phyloP scores from a whole-genome alignment of 1,140 invertebrate species.

The Caenorhabditis tropicalis region DNA sequence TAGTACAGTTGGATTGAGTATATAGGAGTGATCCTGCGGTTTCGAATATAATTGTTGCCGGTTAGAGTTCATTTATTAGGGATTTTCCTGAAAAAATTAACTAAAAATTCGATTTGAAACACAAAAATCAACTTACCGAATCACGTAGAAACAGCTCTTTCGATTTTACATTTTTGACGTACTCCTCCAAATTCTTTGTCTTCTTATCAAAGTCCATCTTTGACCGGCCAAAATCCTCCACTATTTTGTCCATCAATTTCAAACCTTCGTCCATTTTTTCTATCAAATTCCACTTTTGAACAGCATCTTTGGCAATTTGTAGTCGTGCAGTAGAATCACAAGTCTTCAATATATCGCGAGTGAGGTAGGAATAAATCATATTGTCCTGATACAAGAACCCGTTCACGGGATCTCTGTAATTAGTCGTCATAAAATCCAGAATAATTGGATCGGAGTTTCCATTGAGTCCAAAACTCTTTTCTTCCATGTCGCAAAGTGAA shows the following conservation, averaged over 20 bases:
- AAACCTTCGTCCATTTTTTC: neutral
- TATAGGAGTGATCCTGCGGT: too few species aligned
- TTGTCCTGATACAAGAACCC: neutral
- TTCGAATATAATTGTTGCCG: too few species aligned
- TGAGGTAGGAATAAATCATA: neutral
- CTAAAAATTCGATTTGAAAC: too few species aligned
- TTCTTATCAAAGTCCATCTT: neutral
- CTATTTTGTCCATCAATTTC: neutral
- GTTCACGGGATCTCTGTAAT: neutral
- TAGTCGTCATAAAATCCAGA: neutral
- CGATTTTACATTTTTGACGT: neutral
- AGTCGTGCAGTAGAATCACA: slow-evolving; percentile 8
- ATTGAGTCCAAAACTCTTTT: neutral
- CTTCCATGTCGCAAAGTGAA: neutral
- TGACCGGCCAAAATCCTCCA: neutral
- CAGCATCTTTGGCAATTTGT: neutral
- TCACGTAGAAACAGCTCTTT: neutral
- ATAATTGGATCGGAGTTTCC: neutral
- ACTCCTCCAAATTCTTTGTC: neutral
- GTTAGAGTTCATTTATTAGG: too few species aligned
- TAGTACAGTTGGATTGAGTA: too few species aligned
- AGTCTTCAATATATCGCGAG: neutral
- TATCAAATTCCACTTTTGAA: neutral
- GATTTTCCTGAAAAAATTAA: too few species aligned
- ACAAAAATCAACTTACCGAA: too few species aligned